Percentiles rank a stretch among this genome's conserved stretches.
These are phyloP conservation scores for Leucophenga montana DNA, from an alignment of 2,888 invertebrate species.

Conservation along the genomic window DNA sequence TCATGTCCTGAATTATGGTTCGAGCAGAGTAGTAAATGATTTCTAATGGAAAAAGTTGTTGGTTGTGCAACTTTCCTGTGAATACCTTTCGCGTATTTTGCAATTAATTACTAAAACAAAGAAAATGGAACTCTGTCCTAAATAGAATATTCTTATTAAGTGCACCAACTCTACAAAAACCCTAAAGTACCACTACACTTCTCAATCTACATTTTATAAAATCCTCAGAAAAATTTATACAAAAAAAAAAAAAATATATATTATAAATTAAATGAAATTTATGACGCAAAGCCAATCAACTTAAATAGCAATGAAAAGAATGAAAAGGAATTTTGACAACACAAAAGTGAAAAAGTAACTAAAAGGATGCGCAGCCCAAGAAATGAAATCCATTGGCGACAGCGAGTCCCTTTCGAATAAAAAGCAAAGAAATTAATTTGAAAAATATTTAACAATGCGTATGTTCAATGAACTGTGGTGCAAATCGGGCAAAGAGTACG, in stretches of 20 bases:
- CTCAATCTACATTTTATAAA: too few species aligned
- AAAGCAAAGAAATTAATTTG: background rate
- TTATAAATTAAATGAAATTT: background rate
- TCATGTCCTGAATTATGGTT: too few species aligned
- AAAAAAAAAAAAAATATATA: background rate
- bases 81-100: too few species aligned
- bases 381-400: background rate
- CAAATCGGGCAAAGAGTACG: too few species aligned
- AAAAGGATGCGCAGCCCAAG: background rate
- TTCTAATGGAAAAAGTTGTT: too few species aligned
- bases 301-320: background rate
- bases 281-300: conserved; percentile 16
- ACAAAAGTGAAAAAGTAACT: background rate
- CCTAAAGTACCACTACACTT: too few species aligned
- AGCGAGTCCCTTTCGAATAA: background rate
- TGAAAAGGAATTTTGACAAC: background rate
- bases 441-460: conserved; percentile 13
- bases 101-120: too few species aligned
- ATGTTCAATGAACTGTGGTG: conserved; percentile 16
- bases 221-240: background rate
- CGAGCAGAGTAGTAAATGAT: too few species aligned
- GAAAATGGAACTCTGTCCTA: too few species aligned
- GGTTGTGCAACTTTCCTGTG: too few species aligned
- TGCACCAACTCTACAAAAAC: too few species aligned
- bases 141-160: too few species aligned